Percentiles rank a stretch among this genome's conserved stretches.
These are phyloP conservation scores for Colostygia pectinataria DNA, from an alignment of 2,888 invertebrate genomes.

Conservation along the genomic window DNA sequence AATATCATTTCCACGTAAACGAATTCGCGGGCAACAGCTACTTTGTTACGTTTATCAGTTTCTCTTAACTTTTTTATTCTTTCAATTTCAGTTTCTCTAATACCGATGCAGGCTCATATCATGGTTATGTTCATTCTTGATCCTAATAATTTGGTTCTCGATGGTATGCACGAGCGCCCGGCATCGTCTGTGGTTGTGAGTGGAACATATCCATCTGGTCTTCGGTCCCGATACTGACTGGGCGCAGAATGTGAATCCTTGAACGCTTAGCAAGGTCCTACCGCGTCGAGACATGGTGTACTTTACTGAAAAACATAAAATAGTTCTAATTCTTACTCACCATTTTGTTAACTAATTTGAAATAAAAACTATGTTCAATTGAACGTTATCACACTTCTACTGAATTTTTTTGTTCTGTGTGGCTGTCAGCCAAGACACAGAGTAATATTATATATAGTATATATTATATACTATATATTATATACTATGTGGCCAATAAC, in stretches of 20 bases:
- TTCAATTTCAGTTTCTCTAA: not conserved
- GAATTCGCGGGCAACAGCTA: too few species aligned
- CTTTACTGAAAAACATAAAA: slow-evolving; percentile 9
- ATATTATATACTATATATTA: too few species aligned
- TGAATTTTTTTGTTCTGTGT: too few species aligned
- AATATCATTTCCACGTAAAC: too few species aligned
- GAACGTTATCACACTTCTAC: too few species aligned
- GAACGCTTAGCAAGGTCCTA: slow-evolving; percentile 13
- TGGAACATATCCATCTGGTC: slow-evolving; percentile 42
- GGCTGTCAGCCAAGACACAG: too few species aligned
- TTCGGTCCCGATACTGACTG: slow-evolving; percentile 18
- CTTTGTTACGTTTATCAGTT: too few species aligned
- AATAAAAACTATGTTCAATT: too few species aligned
- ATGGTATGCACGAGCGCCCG: slow-evolving; percentile 39
- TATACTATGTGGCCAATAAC: too few species aligned
- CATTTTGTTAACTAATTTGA: too few species aligned
- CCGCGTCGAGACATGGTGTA: slow-evolving; percentile 22
- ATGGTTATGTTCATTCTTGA: slow-evolving; percentile 41
- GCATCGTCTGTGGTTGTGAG: slow-evolving; percentile 43
- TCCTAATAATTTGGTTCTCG: slow-evolving; percentile 30
- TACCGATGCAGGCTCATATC: not conserved
- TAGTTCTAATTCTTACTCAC: too few species aligned
- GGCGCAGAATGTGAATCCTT: slow-evolving; percentile 35
- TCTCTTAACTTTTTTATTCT: not conserved
- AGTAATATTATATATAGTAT: too few species aligned